Evolutionary conservation across 2,113 vertebrate genomes (phyloP), one percentile per base, ranked within the genome.

Genomic region (Oncorhynchus gorbuscha): DNA sequence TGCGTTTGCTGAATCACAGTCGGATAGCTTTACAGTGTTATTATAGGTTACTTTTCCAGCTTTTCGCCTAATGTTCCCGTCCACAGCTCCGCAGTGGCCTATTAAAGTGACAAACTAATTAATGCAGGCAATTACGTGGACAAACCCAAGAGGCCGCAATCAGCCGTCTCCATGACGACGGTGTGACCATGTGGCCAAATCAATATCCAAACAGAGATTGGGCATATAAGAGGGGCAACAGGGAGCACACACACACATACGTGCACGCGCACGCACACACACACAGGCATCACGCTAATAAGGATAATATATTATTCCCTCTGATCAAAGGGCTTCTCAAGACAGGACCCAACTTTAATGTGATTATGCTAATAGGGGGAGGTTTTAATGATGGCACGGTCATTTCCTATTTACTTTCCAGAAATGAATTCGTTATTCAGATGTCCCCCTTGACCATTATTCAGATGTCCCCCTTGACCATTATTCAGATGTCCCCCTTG

Each of bases 61-160:
- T 28, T 30, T 66, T 59, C 78, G 32, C 28, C 72, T 26, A 14
- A 85, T 39, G 76, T 69, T 62, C 59, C 77, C 77, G 58, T 83
- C 79, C 32, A 62, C 75, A 68, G 64, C 72, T 45, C 18, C 66
- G 74, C 79, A 51, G 16, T 69, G 74, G 79, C 84, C 82, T 83
- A 89, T 89, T 88, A 89, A 91, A 74, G 81, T 18, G 55, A 55
- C 80, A 83, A 90, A 85, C 81, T 88, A 81, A 93, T 93, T 92
- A 91, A 83, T 79, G 87, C 78, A 85, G 82, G 81, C 89, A 91
- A 93, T 92, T 86, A 92, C 85, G 83, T 82, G 22, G 55, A 30
- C 73, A 83, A 69, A 90, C 92, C 88, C 71, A 51, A 3, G 83
- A 83, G 90, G 83, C 73, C 68, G 12, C 20, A 4, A 9, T 75